Base-by-base conservation (phyloP, 2,797 vertebrate genomes). In the Catharus ustulatus region DNA sequence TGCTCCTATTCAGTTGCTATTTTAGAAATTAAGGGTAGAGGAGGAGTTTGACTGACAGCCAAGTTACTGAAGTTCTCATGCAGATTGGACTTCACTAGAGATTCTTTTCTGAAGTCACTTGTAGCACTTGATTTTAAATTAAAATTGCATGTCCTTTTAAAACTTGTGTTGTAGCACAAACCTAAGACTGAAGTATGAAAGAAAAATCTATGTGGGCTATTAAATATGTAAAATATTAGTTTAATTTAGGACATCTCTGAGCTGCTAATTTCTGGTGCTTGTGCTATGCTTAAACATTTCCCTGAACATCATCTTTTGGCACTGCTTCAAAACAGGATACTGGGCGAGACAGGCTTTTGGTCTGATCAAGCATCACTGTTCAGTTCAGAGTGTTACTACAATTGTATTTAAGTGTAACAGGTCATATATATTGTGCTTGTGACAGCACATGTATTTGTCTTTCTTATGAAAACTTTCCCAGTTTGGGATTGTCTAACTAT, bases 11-110 rank as follows among this genome's bases (percentile, higher is more conserved):
- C 57, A 40, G 38, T 85, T 85, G 16, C 71, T 78, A 13, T 69
- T 87, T 81, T 69, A 69, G 55, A 75, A 75, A 48, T 68, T 19
- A 66, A 79, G 40, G 16, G 15, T n/a, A 83, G 64, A 62, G 49
- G 68, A 80, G 64, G 72, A 93, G 43, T 92, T 85, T 91, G 84
- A 72, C 62, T 87, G 78, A 67, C 84, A 89, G 76, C 81, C 92
- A 87, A 38, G 87, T 42, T 59, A 48, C 51, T 72, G 46, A 75
- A 66, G 43, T 85, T 83, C 77, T 81, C 55, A 9, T 16, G 46
- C 52, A 49, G 38, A 54, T 13, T 55, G 40, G 78, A 62, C 51
- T 84, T 61, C 17, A 30, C 9, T 72, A 27, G 72, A 59, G 34
- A 43, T 69, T 67, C 32, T 58, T 89, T 55, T 42, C 15, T 62